Percentiles rank a stretch among this genome's conserved stretches.
Evolutionary conservation across 2,113 vertebrate genomes (phyloP).

Genomic region (Eulemur rufifrons): DNA sequence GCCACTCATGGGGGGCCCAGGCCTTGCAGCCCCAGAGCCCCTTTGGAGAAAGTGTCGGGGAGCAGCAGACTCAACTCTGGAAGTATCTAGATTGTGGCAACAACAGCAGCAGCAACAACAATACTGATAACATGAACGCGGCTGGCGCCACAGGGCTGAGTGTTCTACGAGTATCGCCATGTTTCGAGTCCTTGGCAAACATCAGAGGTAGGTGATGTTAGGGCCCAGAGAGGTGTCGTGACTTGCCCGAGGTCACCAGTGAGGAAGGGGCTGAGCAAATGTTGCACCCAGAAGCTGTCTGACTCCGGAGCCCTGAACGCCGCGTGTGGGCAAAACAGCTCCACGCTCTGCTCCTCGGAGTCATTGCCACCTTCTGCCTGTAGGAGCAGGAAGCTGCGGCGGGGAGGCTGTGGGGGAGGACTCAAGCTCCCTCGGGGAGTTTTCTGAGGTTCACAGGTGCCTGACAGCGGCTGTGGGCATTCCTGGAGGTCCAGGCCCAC

Average conservation of each 20-base stretch:
- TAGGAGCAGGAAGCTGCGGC: background rate
- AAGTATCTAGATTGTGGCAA: background rate
- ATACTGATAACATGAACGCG: rapidly evolving
- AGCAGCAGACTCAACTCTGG: background rate
- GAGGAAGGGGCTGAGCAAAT: background rate
- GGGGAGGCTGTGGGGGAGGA: background rate
- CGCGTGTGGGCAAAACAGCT: rapidly evolving
- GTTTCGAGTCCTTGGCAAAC: background rate
- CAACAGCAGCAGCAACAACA: rapidly evolving
- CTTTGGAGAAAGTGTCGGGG: background rate
- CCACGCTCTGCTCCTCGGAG: rapidly evolving
- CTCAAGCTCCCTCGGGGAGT: background rate
- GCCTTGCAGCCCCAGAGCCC: background rate
- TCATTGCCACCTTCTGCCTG: background rate
- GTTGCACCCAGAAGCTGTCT: background rate
- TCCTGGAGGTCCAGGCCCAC: background rate
- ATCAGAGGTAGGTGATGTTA: background rate
- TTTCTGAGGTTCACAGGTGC: background rate
- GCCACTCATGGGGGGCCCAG: background rate
- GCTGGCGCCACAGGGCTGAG: background rate
- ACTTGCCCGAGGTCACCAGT: background rate
- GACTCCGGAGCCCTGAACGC: background rate
- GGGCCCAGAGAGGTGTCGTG: background rate
- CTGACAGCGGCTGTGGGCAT: background rate
- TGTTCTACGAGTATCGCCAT: rapidly evolving